Percentiles rank a stretch among this genome's conserved stretches.
phyloP scores from a whole-genome alignment of 2,888 invertebrate genomes.

The Teleiodes luculella region DNA sequence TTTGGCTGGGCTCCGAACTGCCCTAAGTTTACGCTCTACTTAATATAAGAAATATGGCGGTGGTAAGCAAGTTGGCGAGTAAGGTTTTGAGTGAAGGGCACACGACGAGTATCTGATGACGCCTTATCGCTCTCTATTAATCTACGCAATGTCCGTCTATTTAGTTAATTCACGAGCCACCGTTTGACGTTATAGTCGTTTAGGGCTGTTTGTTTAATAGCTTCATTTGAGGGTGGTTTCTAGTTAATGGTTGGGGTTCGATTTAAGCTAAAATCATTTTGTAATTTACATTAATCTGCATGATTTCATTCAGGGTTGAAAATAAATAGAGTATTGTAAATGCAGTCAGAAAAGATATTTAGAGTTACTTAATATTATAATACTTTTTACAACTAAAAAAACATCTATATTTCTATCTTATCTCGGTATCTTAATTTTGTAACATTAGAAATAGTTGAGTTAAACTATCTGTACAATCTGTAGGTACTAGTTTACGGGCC shows the following conservation, averaged over 20 bases:
- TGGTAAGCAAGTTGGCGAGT: slow-evolving; percentile 17
- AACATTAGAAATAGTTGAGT: too few relatives aligned
- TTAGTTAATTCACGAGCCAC: slow-evolving; percentile 57
- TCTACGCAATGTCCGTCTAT: slow-evolving; percentile 44
- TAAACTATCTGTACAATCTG: too few relatives aligned
- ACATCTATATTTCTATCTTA: too few relatives aligned
- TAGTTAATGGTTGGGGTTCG: slow-evolving; percentile 39
- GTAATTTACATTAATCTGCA: not conserved
- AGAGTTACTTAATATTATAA: too few relatives aligned
- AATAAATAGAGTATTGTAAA: too few relatives aligned
- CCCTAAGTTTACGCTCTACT: not conserved
- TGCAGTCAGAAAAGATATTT: too few relatives aligned
- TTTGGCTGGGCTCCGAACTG: not conserved
- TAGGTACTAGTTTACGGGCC: too few relatives aligned
- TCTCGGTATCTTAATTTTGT: too few relatives aligned
- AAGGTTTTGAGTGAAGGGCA: slow-evolving; percentile 21
- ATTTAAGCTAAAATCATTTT: slow-evolving; percentile 24
- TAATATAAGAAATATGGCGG: not conserved
- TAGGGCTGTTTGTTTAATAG: slow-evolving; percentile 41
- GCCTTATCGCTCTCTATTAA: slow-evolving; percentile 55
- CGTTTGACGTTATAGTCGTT: slow-evolving; percentile 55
- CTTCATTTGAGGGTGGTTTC: slow-evolving; percentile 36
- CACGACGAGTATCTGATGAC: slow-evolving; percentile 35
- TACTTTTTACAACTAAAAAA: too few relatives aligned
- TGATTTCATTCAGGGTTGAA: not conserved